Percentiles rank a stretch among this genome's conserved stretches.
These are phyloP conservation scores for Ecliptopera silaceata DNA, from an alignment of 2,888 invertebrate species.

Conservation along the genomic window DNA sequence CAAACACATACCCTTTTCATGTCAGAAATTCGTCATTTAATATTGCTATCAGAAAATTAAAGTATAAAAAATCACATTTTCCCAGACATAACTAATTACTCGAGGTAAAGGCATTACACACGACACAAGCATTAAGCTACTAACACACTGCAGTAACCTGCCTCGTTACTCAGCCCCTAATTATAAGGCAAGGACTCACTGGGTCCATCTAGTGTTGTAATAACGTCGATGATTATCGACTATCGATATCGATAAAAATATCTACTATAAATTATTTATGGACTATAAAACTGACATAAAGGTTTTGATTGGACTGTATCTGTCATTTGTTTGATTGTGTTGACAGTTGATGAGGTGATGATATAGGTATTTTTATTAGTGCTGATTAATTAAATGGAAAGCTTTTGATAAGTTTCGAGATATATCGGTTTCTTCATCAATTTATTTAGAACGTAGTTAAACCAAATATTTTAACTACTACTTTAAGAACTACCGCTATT, in stretches of 20 bases:
- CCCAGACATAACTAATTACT: conserved; percentile 33
- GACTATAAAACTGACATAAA: background rate
- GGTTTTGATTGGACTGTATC: background rate
- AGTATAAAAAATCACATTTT: conserved; percentile 11
- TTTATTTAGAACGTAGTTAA: too few species aligned
- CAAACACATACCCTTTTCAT: too few species aligned
- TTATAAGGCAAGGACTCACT: conserved; percentile 58
- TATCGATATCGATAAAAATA: conserved; percentile 29
- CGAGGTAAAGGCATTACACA: conserved; percentile 50
- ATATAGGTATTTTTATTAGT: background rate
- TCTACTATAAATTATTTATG: too few species aligned
- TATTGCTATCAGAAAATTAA: background rate
- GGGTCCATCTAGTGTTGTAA: conserved; percentile 27
- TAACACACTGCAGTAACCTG: conserved; percentile 35
- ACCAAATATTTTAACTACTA: too few species aligned
- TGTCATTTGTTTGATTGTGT: conserved; percentile 2
- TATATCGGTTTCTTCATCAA: too few species aligned
- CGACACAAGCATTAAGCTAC: conserved; percentile 58
- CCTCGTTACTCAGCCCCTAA: conserved; percentile 61
- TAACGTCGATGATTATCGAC: conserved; percentile 11
- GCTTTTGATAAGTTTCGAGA: background rate
- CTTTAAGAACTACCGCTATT: too few species aligned
- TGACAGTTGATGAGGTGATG: conserved; percentile 5
- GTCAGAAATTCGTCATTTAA: too few species aligned
- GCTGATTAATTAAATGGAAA: background rate